Evolutionary conservation across 37 sponge, comb jelly and placozoan species (phyloP).

Genomic region (Hexactinellida sp.): DNA sequence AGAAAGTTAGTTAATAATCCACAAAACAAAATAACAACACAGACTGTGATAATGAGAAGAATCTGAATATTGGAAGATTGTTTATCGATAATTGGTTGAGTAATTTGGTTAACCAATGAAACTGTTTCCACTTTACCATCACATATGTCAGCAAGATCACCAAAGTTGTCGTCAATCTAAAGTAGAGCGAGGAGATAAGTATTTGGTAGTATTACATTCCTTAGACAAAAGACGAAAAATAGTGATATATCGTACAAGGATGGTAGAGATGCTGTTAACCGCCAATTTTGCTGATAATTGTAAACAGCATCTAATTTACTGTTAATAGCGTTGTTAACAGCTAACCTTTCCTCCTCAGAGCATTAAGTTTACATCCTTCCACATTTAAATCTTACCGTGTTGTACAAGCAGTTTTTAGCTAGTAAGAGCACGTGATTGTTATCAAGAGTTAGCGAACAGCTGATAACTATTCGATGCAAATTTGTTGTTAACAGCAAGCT

Average conservation of each 20-base stretch:
- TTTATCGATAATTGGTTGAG: neutral
- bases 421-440: too few species aligned
- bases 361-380: too few species aligned
- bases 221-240: neutral
- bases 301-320: neutral
- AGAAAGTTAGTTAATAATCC: neutral
- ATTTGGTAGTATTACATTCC: too few species aligned
- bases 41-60: neutral
- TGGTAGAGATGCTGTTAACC: neutral
- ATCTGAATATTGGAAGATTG: neutral
- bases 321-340: neutral
- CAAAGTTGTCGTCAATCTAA: neutral
- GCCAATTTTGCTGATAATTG: neutral
- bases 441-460: too few species aligned
- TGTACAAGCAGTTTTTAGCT: too few species aligned
- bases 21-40: neutral
- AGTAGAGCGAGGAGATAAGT: neutral
- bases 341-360: neutral
- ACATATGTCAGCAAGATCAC: neutral
- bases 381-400: too few species aligned
- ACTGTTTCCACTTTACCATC: neutral
- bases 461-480: too few species aligned
- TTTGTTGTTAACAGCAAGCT: too few species aligned
- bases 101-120: neutral
- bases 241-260: neutral